Evolutionary conservation across 2,113 vertebrate species (phyloP).

Genomic region (Sorex araneus): DNA sequence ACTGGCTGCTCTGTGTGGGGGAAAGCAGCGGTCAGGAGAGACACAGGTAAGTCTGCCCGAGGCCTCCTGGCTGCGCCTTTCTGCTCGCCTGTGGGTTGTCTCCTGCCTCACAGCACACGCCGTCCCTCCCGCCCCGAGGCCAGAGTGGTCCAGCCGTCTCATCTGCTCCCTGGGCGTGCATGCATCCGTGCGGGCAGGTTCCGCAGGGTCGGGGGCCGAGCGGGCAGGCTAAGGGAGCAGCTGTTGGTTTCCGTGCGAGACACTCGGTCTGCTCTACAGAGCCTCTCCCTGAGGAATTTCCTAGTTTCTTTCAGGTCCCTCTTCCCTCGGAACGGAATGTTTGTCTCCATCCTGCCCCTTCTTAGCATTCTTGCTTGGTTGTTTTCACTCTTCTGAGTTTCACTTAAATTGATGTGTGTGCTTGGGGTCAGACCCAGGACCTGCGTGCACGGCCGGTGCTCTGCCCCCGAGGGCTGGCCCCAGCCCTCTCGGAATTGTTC

Average conservation of each 20-base stretch:
- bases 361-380: not conserved
- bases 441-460: too few species aligned
- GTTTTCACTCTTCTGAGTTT: not conserved
- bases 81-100: not conserved
- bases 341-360: fast-evolving
- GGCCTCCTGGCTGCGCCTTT: not conserved
- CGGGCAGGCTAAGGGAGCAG: too few species aligned
- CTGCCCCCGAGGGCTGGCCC: too few species aligned
- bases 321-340: not conserved
- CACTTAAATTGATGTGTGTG: not conserved
- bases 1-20: constrained; percentile 74
- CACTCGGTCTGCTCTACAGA: not conserved
- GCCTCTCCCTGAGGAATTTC: not conserved
- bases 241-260: not conserved
- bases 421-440: not conserved
- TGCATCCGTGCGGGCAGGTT: not conserved
- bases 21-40: constrained; percentile 79
- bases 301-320: not conserved
- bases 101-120: not conserved
- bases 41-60: constrained; percentile 72
- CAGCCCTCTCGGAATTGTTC: not conserved
- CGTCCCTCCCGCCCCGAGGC: too few species aligned
- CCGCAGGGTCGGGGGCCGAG: not conserved
- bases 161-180: too few species aligned
- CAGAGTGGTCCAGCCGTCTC: too few species aligned